These are phyloP conservation scores for Pseudochromis fuscus DNA, from an alignment of 2,797 vertebrate genomes.

Conservation along the genomic window DNA sequence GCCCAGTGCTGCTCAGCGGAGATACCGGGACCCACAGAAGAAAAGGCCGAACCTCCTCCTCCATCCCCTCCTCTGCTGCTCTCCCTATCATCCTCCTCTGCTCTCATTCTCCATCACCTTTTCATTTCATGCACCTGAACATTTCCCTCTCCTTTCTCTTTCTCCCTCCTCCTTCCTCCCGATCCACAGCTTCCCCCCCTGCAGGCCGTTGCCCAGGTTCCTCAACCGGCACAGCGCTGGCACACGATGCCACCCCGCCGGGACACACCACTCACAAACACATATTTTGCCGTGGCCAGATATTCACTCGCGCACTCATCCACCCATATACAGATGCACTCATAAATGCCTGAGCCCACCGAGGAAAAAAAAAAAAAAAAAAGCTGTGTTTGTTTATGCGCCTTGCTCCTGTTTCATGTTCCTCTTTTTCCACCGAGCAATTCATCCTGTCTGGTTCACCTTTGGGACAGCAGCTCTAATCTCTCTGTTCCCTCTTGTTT, in stretches of 20 bases:
- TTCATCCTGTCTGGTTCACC: slow-evolving; percentile 41
- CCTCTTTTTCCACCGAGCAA: slow-evolving; percentile 4
- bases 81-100: not conserved
- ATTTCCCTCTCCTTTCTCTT: slow-evolving; percentile 2
- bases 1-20: slow-evolving; percentile 64
- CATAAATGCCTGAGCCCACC: slow-evolving; percentile 14
- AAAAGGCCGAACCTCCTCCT: slow-evolving; percentile 43
- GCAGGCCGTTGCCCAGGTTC: slow-evolving; percentile 36
- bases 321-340: slow-evolving; percentile 22
- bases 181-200: slow-evolving; percentile 25
- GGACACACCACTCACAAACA: slow-evolving; percentile 33
- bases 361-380: slow-evolving; percentile 7
- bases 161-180: slow-evolving; percentile 1
- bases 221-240: slow-evolving; percentile 37
- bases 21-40: slow-evolving; percentile 59
- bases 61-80: not conserved
- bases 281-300: slow-evolving; percentile 30
- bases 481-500: slow-evolving; percentile 54
- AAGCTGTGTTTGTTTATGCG: slow-evolving; percentile 40
- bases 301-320: slow-evolving; percentile 31
- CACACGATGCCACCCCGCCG: slow-evolving; percentile 41
- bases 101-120: not conserved
- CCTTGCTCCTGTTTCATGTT: slow-evolving; percentile 37
- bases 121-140: slow-evolving; percentile 19
- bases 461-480: slow-evolving; percentile 49